A percentile compares a stretch with the other conserved stretches of the same genome.
These are phyloP conservation scores for Apotomis betuletana DNA, from an alignment of 2,888 invertebrate species.

Conservation along the genomic window DNA sequence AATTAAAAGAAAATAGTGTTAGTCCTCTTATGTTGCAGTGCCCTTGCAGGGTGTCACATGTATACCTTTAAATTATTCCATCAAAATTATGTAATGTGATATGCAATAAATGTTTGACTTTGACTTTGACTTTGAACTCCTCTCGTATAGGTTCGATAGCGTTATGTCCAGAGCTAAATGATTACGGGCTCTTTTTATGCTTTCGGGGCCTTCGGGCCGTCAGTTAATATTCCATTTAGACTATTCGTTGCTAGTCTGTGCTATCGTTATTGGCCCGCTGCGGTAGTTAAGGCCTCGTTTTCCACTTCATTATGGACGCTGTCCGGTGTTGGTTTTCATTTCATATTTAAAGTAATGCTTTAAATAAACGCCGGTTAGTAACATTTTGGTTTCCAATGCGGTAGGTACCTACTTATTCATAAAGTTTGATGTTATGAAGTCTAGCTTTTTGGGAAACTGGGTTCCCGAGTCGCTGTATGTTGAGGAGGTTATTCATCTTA, in stretches of 20 bases:
- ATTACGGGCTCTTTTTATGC: background rate
- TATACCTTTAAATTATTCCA: too few relatives aligned
- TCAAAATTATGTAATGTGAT: too few relatives aligned
- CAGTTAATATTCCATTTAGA: background rate
- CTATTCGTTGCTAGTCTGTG: slow-evolving; percentile 1
- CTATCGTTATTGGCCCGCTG: slow-evolving; percentile 1
- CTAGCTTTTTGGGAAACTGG: too few relatives aligned
- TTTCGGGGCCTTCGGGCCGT: background rate
- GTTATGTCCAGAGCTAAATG: background rate
- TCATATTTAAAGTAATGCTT: slow-evolving; percentile 15
- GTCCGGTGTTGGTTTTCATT: slow-evolving; percentile 9
- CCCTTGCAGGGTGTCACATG: too few relatives aligned
- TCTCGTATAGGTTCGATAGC: background rate
- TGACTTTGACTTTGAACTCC: too few relatives aligned
- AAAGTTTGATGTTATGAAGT: too few relatives aligned
- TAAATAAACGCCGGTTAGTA: slow-evolving; percentile 1
- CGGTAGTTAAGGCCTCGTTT: slow-evolving; percentile 8
- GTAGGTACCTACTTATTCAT: background rate
- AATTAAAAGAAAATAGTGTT: too few relatives aligned
- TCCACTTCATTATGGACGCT: slow-evolving; percentile 19
- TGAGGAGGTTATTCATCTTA: too few relatives aligned
- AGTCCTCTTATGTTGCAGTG: too few relatives aligned
- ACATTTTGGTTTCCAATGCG: background rate
- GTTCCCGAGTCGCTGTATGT: too few relatives aligned
- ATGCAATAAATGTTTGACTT: too few relatives aligned